Conservation (phyloP, 2,113 vertebrate genomes). For the Xiphorhynchus elegans region DNA sequence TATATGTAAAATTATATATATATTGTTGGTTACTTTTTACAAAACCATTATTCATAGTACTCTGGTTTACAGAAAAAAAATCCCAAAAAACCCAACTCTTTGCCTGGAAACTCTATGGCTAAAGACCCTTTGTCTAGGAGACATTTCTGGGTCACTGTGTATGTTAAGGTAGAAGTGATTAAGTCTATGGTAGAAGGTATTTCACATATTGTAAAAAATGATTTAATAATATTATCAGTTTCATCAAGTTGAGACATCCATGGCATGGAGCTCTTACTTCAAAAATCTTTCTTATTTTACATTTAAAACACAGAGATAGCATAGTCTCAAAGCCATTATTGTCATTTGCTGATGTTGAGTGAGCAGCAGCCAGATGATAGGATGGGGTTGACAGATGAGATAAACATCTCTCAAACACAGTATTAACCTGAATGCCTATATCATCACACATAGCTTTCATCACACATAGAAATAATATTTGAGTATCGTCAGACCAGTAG, state of each 20-base stretch:
- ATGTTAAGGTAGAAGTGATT: not conserved
- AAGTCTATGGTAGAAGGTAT: not conserved
- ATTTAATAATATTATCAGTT: not conserved
- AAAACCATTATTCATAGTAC: not conserved
- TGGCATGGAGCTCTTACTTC: not conserved
- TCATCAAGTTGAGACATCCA: not conserved
- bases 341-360: not conserved
- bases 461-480: not conserved
- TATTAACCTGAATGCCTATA: not conserved
- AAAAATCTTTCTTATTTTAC: not conserved
- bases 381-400: not conserved
- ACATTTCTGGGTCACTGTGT: not conserved
- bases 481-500: not conserved
- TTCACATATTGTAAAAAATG: not conserved
- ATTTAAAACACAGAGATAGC: not conserved
- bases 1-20: not conserved
- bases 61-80: not conserved
- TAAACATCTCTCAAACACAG: not conserved
- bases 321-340: not conserved
- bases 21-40: rapidly evolving
- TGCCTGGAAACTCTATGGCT: not conserved
- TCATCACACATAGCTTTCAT: not conserved
- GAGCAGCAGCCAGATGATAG: not conserved
- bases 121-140: not conserved
- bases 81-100: not conserved